Conservation (phyloP, 1,140 invertebrate genomes). For the Drosophila nasuta region DNA sequence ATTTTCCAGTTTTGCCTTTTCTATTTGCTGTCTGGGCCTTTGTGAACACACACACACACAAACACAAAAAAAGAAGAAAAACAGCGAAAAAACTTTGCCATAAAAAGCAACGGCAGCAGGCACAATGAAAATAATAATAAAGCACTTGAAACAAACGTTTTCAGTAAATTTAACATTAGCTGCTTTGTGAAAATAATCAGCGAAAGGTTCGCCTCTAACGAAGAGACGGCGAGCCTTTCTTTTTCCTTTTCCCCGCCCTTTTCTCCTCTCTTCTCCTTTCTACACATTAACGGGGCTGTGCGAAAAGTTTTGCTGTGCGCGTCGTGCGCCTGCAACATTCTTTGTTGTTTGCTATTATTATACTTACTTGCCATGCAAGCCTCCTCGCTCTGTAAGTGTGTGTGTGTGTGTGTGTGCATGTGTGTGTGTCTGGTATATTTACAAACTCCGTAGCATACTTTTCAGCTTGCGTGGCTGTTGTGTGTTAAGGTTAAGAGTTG, state of each 20-base stretch:
- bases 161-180: conserved; percentile 83
- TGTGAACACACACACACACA: background rate
- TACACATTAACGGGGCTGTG: conserved; percentile 4
- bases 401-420: conserved; percentile 14
- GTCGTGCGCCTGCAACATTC: conserved; percentile 72
- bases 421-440: conserved; percentile 52
- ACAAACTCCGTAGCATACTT: conserved; percentile 69
- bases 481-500: conserved; percentile 73
- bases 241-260: background rate
- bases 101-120: conserved; percentile 54
- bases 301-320: conserved; percentile 67
- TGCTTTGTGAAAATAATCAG: conserved; percentile 77
- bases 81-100: conserved; percentile 31
- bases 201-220: conserved; percentile 38
- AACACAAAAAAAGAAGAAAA: background rate
- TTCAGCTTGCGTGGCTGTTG: conserved; percentile 78
- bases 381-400: conserved; percentile 9
- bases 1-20: background rate
- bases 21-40: conserved; percentile 44
- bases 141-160: conserved; percentile 83
- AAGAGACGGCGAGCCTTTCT: background rate
- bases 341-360: conserved; percentile 78
- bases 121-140: conserved; percentile 72
- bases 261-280: background rate
- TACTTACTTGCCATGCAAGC: conserved; percentile 57